Conservation (phyloP, 2,113 vertebrate species). For the Cavia porcellus region DNA sequence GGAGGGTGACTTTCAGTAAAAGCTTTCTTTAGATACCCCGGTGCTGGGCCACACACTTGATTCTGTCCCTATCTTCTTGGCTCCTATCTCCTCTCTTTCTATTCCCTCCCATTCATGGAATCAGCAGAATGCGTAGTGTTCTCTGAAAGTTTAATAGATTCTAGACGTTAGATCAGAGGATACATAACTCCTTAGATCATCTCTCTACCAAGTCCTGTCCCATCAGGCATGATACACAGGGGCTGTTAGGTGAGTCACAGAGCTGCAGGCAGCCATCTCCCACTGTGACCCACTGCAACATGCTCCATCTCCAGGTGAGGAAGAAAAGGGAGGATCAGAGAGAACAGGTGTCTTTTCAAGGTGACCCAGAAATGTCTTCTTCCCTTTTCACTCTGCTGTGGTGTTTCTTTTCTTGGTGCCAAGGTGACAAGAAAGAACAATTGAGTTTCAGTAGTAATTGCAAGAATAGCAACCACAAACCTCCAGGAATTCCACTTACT, state of each 20-base stretch:
- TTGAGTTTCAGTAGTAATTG: not conserved
- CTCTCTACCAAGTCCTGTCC: not conserved
- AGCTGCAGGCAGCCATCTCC: not conserved
- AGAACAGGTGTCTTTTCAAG: not conserved
- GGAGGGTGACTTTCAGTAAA: not conserved
- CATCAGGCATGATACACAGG: too few species aligned
- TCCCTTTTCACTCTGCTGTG: not conserved
- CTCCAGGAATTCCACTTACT: not conserved
- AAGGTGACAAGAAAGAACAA: not conserved
- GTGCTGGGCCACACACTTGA: too few species aligned
- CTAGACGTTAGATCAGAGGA: not conserved
- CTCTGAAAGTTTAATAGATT: not conserved
- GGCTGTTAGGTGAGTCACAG: not conserved
- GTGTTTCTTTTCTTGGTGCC: not conserved
- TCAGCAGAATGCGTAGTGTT: not conserved
- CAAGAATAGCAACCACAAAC: not conserved
- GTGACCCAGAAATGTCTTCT: not conserved
- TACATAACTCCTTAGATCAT: not conserved
- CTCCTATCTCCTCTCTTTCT: not conserved
- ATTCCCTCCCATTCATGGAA: not conserved
- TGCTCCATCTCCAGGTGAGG: not conserved
- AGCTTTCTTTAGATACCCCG: not conserved
- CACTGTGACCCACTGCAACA: fast-evolving
- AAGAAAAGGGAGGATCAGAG: not conserved
- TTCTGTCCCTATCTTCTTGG: not conserved